These are phyloP conservation scores for Hephaestus fuliginosus DNA, from an alignment of 2,797 vertebrate species.

Conservation along the genomic window DNA sequence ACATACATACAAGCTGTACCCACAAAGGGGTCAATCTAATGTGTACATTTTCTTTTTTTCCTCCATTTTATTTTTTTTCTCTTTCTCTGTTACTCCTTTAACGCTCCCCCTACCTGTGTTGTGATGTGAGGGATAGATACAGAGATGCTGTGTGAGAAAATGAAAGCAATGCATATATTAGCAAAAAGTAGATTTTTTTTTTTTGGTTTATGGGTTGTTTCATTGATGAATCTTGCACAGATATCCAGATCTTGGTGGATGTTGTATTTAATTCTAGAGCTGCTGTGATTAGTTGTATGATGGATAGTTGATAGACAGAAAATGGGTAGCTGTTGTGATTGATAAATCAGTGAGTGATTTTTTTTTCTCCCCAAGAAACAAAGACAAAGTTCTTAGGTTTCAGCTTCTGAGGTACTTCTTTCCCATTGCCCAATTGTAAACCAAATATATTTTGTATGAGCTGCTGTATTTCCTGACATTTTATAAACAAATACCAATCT, in stretches of 20 bases:
- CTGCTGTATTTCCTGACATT: background rate
- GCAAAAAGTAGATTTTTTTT: no score
- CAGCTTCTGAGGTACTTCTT: no score
- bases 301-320: background rate
- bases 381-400: no score
- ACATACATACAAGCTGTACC: background rate
- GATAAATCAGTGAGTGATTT: no score
- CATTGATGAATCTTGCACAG: background rate
- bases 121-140: background rate
- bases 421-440: background rate
- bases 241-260: background rate
- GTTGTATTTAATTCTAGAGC: background rate
- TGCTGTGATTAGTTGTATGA: background rate
- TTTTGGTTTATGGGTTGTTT: background rate
- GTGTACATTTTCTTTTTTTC: background rate
- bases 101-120: no score
- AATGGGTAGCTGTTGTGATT: background rate
- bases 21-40: background rate
- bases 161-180: background rate
- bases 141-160: background rate
- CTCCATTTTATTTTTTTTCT: background rate
- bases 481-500: background rate
- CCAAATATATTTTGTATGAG: background rate
- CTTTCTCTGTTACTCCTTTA: background rate
- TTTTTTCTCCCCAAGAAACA: no score